These are phyloP conservation scores for Todiramphus chloris DNA, from an alignment of 2,113 vertebrate genomes.

Conservation along the genomic window DNA sequence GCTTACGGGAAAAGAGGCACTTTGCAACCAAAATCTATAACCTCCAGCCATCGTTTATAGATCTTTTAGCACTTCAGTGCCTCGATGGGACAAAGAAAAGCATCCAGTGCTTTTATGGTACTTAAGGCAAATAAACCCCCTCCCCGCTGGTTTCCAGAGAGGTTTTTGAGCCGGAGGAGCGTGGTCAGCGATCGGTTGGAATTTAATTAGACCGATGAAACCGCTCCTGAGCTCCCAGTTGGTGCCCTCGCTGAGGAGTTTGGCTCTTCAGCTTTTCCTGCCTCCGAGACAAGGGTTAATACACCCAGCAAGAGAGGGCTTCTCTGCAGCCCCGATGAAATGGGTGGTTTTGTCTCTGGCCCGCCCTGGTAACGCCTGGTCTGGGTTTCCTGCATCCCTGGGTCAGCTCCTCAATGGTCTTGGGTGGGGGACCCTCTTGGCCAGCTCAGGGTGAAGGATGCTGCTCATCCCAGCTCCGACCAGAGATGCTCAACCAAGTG, in stretches of 20 bases:
- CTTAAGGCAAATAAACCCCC: not conserved
- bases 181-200: not conserved
- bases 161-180: not conserved
- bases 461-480: not conserved
- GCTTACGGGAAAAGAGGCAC: not conserved
- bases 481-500: fast-evolving
- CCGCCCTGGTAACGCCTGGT: not conserved
- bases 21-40: not conserved
- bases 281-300: fast-evolving
- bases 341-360: not conserved
- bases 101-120: not conserved
- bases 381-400: not conserved
- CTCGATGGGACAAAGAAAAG: not conserved
- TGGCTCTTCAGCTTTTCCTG: not conserved
- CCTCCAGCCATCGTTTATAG: conserved; percentile 17
- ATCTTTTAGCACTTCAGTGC: conserved; percentile 20
- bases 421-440: not conserved
- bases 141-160: not conserved
- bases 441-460: not conserved
- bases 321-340: not conserved
- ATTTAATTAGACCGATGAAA: not conserved
- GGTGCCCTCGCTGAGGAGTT: not conserved
- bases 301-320: not conserved
- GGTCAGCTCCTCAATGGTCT: fast-evolving
- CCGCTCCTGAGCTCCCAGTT: fast-evolving